Percentiles rank a stretch among this genome's conserved stretches.
Conservation (phyloP, 2,888 invertebrate species). For the Eristalis intricaria region DNA sequence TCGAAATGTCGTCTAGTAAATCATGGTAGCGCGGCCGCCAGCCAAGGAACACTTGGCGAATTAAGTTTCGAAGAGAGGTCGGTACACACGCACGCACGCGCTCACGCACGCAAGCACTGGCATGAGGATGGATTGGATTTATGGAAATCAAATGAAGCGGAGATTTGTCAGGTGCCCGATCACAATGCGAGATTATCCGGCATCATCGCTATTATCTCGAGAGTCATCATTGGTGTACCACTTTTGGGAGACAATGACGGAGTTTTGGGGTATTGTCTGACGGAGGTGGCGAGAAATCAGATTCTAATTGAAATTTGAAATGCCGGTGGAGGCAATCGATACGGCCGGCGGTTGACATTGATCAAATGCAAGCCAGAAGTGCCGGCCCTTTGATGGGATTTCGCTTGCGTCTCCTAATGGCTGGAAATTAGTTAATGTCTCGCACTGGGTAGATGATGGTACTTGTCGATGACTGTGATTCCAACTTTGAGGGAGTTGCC, state of each 20-base stretch:
- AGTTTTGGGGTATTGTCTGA: constrained; percentile 21
- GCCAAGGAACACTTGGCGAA: constrained; percentile 15
- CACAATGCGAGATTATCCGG: constrained; percentile 46
- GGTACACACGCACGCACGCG: not conserved
- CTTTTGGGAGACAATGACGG: constrained; percentile 43
- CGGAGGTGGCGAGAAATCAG: constrained; percentile 45
- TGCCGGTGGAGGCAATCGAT: not conserved
- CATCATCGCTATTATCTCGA: constrained; percentile 60
- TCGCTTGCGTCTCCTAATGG: constrained; percentile 23
- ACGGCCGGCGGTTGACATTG: constrained; percentile 33
- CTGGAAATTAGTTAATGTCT: constrained; percentile 55
- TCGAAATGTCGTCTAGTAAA: constrained; percentile 46
- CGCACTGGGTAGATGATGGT: not conserved
- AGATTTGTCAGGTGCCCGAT: constrained; percentile 46
- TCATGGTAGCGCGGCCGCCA: not conserved
- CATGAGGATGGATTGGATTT: constrained; percentile 30
- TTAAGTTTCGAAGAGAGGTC: constrained; percentile 3
- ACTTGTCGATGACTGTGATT: not conserved
- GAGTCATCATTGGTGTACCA: constrained; percentile 46
- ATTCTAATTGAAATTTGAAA: constrained; percentile 39
- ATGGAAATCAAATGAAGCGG: constrained; percentile 55
- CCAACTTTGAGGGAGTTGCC: constrained; percentile 1
- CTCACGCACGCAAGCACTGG: not conserved
- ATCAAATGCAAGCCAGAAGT: constrained; percentile 40
- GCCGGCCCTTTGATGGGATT: constrained; percentile 24